Percentiles rank a stretch among this genome's conserved stretches.
Conservation (phyloP, 1,140 invertebrate genomes). For the Rhyacophila brunnea region DNA sequence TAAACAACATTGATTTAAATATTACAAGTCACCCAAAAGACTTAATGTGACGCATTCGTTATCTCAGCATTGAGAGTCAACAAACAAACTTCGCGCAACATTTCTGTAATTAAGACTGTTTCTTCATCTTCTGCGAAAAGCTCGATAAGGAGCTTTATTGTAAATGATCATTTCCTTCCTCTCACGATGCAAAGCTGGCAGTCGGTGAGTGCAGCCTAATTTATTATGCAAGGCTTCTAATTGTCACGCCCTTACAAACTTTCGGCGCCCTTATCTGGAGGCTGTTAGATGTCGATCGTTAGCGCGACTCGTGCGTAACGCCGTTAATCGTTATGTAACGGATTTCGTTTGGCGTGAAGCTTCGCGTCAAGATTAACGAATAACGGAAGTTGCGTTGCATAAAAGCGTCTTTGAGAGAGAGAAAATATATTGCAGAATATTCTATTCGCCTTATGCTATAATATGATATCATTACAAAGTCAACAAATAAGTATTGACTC, state of each 20-base stretch:
- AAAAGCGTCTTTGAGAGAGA: slow-evolving; percentile 10
- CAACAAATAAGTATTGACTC: too few species aligned
- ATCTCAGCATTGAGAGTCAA: too few species aligned
- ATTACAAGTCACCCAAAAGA: too few species aligned
- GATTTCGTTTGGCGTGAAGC: slow-evolving; percentile 21
- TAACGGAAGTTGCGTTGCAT: slow-evolving; percentile 29
- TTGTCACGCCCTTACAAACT: slow-evolving; percentile 16
- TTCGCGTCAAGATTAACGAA: slow-evolving; percentile 28
- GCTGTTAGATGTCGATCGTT: slow-evolving; percentile 25
- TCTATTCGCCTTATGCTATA: too few species aligned
- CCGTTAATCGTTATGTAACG: slow-evolving; percentile 31
- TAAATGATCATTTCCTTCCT: slow-evolving; percentile 7
- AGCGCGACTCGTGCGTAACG: slow-evolving; percentile 29
- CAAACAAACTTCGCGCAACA: too few species aligned
- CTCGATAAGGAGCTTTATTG: background rate
- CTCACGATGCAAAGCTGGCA: background rate
- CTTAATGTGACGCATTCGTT: too few species aligned
- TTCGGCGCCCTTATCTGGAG: slow-evolving; percentile 21
- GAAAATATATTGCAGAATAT: background rate
- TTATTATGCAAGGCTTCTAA: slow-evolving; percentile 30
- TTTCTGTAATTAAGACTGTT: background rate
- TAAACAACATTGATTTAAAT: too few species aligned
- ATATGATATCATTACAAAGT: too few species aligned
- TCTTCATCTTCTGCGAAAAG: background rate
- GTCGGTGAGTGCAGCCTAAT: slow-evolving; percentile 19